Conservation (phyloP, 2,797 vertebrate species). For the Gastrophryne carolinensis region DNA sequence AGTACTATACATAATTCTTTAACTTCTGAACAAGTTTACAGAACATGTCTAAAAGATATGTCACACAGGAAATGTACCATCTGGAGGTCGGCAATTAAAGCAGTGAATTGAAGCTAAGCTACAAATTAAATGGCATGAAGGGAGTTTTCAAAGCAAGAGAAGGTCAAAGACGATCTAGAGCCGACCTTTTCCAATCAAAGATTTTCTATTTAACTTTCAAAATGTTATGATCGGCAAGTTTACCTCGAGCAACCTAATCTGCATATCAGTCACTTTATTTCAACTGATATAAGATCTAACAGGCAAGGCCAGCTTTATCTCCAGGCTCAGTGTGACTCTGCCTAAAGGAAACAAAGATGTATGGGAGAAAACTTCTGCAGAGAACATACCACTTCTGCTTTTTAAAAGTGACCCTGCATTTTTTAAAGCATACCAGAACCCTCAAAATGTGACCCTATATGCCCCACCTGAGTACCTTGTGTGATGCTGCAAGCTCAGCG, state of each 20-base stretch:
- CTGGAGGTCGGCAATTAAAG: background rate
- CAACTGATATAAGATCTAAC: constrained; percentile 13
- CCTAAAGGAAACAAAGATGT: background rate
- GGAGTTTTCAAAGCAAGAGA: constrained; percentile 6
- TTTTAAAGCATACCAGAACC: too few species aligned
- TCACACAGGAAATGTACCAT: background rate
- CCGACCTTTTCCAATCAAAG: background rate
- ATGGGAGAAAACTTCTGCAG: too few species aligned
- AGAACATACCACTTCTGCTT: too few species aligned
- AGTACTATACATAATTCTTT: too few species aligned
- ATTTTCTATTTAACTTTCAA: constrained; percentile 14
- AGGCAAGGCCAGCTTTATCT: background rate
- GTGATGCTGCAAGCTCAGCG: too few species aligned
- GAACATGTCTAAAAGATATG: background rate
- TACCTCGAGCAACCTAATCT: constrained; percentile 1
- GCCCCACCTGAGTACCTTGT: too few species aligned
- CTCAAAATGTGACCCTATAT: too few species aligned
- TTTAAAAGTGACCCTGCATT: too few species aligned
- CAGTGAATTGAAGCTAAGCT: background rate
- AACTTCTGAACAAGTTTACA: too few species aligned
- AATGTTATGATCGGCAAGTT: background rate
- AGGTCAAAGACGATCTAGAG: background rate
- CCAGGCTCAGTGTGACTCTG: background rate
- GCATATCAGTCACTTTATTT: constrained; percentile 10
- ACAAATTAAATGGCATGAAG: constrained; percentile 4